Evolutionary conservation across 2,888 invertebrate genomes (phyloP).

Genomic region (Leucozona laternaria): DNA sequence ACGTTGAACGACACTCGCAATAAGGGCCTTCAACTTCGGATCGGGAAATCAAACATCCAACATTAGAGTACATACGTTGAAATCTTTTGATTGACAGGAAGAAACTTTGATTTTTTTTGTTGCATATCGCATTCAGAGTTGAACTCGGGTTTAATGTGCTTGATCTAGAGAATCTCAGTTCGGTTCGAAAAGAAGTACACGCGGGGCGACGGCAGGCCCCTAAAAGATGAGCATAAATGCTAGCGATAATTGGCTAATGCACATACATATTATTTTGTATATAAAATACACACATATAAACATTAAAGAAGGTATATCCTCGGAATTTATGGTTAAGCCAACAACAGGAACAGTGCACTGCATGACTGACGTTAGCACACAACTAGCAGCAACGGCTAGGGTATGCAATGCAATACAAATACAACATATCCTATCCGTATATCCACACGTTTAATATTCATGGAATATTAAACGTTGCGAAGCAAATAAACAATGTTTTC

Average conservation of each 20-base stretch:
- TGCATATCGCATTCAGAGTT: too few species aligned
- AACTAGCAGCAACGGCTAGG: background rate
- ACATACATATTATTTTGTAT: background rate
- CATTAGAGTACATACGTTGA: too few species aligned
- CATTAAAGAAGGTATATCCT: conserved; percentile 28
- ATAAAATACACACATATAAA: background rate
- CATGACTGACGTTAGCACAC: background rate
- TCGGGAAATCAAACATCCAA: too few species aligned
- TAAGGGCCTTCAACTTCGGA: too few species aligned
- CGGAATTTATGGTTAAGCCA: conserved; percentile 59
- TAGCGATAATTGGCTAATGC: conserved; percentile 39
- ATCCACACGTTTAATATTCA: conserved; percentile 63
- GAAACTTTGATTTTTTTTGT: too few species aligned
- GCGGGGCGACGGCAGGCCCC: background rate
- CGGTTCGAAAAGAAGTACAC: background rate
- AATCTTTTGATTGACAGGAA: too few species aligned
- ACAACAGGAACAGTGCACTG: conserved; percentile 23
- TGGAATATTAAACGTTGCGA: conserved; percentile 71
- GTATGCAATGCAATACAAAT: background rate
- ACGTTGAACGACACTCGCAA: too few species aligned
- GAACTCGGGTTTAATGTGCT: too few species aligned
- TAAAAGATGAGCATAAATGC: conserved; percentile 39
- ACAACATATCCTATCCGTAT: conserved; percentile 48
- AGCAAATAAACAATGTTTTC: conserved; percentile 69
- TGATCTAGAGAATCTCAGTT: too few species aligned